Percentiles rank a stretch among this genome's conserved stretches.
phyloP scores from a whole-genome alignment of 2,113 vertebrate genomes.

The Ptyas mucosa region DNA sequence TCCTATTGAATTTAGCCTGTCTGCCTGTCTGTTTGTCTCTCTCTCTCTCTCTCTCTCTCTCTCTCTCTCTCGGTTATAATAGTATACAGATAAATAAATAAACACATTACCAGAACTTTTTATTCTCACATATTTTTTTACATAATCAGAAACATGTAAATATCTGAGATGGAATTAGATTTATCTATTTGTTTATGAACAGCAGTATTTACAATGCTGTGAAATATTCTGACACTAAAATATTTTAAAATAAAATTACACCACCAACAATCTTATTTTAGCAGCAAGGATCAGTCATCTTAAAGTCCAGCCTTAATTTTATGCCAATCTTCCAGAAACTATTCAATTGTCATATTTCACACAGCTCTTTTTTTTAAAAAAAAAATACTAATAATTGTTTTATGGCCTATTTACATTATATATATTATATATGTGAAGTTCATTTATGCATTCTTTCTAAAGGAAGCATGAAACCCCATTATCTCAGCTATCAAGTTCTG shows the following conservation, averaged over 20 bases:
- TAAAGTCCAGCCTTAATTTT: not conserved
- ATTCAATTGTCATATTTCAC: slow-evolving; percentile 3
- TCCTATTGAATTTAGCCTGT: not conserved
- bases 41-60: not conserved
- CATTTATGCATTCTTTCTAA: not conserved
- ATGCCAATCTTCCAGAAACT: slow-evolving; percentile 10
- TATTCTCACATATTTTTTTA: slow-evolving; percentile 30
- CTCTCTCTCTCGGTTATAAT: not conserved
- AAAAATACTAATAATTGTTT: not conserved
- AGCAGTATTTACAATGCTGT: slow-evolving; percentile 61
- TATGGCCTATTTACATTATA: slow-evolving; percentile 16
- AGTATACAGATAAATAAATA: not conserved
- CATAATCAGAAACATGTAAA: slow-evolving; percentile 56
- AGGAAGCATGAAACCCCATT: not conserved
- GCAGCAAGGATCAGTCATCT: slow-evolving; percentile 21
- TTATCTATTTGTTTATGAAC: slow-evolving; percentile 46
- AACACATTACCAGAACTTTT: not conserved
- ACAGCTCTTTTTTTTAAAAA: slow-evolving; percentile 6
- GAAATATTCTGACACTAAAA: slow-evolving; percentile 48
- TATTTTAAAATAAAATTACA: slow-evolving; percentile 31
- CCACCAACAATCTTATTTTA: slow-evolving; percentile 37
- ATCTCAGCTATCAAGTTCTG: not conserved
- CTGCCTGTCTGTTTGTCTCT: not conserved
- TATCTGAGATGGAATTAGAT: slow-evolving; percentile 51
- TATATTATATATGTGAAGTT: not conserved